Conservation (phyloP, 1,140 invertebrate genomes). For the Stegodyphus dumicola region DNA sequence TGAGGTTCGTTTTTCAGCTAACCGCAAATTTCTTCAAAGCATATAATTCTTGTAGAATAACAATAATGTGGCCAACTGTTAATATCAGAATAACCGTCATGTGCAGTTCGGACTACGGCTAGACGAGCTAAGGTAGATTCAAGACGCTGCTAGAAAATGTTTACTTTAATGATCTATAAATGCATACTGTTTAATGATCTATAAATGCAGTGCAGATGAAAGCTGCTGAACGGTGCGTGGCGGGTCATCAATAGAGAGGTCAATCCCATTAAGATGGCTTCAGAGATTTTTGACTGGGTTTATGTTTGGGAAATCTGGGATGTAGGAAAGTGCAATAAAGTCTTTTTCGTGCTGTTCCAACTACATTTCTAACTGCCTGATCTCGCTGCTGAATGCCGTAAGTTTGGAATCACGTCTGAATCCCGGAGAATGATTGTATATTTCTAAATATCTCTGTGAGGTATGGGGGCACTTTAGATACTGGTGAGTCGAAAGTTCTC, state of each 20-base stretch:
- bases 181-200: too few relatives aligned
- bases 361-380: not conserved
- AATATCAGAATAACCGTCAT: not conserved
- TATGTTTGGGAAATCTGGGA: not conserved
- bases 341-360: not conserved
- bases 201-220: not conserved
- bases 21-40: too few relatives aligned
- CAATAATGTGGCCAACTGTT: not conserved
- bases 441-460: too few relatives aligned
- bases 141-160: not conserved
- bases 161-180: too few relatives aligned
- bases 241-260: not conserved
- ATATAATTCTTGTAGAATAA: not conserved
- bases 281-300: not conserved
- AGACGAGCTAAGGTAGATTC: not conserved
- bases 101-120: not conserved
- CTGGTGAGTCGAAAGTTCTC: too few relatives aligned
- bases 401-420: too few relatives aligned
- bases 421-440: too few relatives aligned
- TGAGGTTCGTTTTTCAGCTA: too few relatives aligned
- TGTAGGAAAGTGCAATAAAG: not conserved
- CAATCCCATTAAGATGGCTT: slow-evolving; percentile 7
- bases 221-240: not conserved
- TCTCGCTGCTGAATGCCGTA: too few relatives aligned
- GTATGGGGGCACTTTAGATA: too few relatives aligned